Evolutionary conservation across 2,113 vertebrate species (phyloP).

Genomic region (Mustelus asterias): DNA sequence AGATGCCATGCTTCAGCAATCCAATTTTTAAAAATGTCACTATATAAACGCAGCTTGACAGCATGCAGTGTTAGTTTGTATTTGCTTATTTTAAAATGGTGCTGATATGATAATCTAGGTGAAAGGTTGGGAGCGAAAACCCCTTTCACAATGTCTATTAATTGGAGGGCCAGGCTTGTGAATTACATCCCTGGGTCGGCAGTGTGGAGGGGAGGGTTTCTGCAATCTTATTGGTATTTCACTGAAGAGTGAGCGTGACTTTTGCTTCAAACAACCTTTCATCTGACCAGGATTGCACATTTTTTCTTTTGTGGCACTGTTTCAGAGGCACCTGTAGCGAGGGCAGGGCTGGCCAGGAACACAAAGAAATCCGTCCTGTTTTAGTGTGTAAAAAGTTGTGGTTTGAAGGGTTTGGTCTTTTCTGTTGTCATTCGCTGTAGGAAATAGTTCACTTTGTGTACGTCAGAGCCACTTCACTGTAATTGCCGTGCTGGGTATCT

Average conservation of each 20-base stretch:
- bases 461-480: background rate
- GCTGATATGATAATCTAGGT: background rate
- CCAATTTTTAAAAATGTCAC: background rate
- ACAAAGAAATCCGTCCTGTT: background rate
- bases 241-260: background rate
- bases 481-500: background rate
- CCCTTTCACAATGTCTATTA: background rate
- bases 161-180: background rate
- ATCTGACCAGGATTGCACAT: background rate
- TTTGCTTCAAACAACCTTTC: background rate
- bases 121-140: background rate
- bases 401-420: conserved; percentile 1
- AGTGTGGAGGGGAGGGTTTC: no score
- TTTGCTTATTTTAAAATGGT: background rate
- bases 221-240: background rate
- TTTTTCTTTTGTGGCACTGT: background rate
- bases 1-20: background rate
- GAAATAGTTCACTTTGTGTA: background rate
- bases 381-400: background rate
- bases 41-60: background rate
- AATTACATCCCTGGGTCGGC: background rate
- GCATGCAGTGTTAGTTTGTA: background rate
- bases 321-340: background rate
- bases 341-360: background rate
- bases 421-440: background rate